Conservation (phyloP, 2,797 vertebrate genomes). For the Acrossocheilus fasciatus region DNA sequence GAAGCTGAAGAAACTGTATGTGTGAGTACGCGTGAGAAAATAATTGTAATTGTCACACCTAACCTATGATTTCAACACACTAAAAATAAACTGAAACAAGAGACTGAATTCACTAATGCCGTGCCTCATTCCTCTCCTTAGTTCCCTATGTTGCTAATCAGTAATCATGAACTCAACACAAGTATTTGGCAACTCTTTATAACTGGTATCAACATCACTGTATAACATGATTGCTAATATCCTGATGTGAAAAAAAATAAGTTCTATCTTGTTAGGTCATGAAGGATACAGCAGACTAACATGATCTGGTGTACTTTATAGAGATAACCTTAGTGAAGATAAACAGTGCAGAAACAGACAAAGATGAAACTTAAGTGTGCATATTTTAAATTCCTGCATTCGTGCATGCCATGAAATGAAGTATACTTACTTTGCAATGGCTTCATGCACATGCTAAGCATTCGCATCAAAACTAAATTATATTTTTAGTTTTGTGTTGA, state of each 20-base stretch:
- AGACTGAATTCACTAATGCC: not conserved
- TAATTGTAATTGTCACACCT: not conserved
- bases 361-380: not conserved
- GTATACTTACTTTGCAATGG: not conserved
- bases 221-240: not conserved
- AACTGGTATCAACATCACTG: not conserved
- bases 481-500: not conserved
- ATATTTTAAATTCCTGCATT: not conserved
- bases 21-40: not conserved
- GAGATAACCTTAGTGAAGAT: not conserved
- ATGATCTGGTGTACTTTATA: not conserved
- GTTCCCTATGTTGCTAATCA: not conserved
- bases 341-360: not conserved
- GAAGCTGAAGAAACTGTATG: not conserved
- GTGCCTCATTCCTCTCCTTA: not conserved
- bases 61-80: not conserved
- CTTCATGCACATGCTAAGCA: not conserved
- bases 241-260: not conserved
- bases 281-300: not conserved
- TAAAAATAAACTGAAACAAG: not conserved
- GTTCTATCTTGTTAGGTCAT: not conserved
- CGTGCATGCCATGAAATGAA: not conserved
- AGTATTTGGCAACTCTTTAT: not conserved
- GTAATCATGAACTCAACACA: not conserved
- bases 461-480: not conserved